A percentile compares a stretch with the other conserved stretches of the same genome.
Conservation (phyloP, 1,140 invertebrate species). For the Pinna nobilis region DNA sequence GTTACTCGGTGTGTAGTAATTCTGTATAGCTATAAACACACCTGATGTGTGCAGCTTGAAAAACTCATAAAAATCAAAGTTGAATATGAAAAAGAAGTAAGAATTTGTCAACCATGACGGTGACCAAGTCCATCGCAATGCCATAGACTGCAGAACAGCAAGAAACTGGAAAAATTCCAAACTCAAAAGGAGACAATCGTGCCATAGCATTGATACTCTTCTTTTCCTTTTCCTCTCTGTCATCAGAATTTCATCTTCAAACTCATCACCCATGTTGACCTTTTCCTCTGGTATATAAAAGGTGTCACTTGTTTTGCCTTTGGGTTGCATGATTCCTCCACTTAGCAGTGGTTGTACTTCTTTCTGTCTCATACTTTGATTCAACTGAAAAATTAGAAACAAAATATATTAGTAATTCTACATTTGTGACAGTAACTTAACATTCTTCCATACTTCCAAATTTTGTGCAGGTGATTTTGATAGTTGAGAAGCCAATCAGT, state of each 20-base stretch:
- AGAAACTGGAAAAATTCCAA: slow-evolving; percentile 67
- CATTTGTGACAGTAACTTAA: not conserved
- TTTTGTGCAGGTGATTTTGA: too few relatives aligned
- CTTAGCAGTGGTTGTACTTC: slow-evolving; percentile 34
- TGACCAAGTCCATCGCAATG: slow-evolving; percentile 66
- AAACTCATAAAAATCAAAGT: slow-evolving; percentile 69
- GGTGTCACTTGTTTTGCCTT: slow-evolving; percentile 8
- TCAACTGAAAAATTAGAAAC: not conserved
- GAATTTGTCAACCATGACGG: slow-evolving; percentile 55
- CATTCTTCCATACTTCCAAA: not conserved
- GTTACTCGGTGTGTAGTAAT: slow-evolving; percentile 56
- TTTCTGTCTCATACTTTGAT: slow-evolving; percentile 11
- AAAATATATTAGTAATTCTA: not conserved
- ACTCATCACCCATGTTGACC: slow-evolving; percentile 36
- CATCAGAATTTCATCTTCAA: slow-evolving; percentile 44
- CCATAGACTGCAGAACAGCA: slow-evolving; percentile 66
- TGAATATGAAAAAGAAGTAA: slow-evolving; percentile 65
- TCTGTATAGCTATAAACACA: slow-evolving; percentile 58
- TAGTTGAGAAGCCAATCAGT: too few relatives aligned
- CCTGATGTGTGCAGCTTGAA: slow-evolving; percentile 56
- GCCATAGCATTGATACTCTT: slow-evolving; percentile 59
- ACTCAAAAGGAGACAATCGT: slow-evolving; percentile 57
- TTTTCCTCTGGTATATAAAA: slow-evolving; percentile 32
- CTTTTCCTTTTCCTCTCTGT: slow-evolving; percentile 48
- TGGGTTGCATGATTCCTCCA: slow-evolving; percentile 13